Evolutionary conservation across 2,797 vertebrate genomes (phyloP).

Genomic region (Enteromius trimaculatus): DNA sequence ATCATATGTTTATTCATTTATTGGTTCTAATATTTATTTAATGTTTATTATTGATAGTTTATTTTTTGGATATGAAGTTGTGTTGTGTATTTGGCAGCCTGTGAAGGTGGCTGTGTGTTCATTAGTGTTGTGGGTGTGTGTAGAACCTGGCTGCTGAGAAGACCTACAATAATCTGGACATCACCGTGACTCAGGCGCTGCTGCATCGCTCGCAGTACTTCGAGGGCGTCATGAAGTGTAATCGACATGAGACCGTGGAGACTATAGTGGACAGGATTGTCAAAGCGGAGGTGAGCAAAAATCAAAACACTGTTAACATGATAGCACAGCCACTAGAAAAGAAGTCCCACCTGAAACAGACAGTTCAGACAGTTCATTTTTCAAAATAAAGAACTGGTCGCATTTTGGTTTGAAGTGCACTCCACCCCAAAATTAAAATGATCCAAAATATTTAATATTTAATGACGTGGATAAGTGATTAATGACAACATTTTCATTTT

Average conservation of each 20-base stretch:
- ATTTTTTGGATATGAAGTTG: background rate
- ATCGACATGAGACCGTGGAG: slow-evolving; percentile 93
- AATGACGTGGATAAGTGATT: no score
- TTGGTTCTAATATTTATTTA: no score
- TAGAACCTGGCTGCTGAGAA: slow-evolving; percentile 99
- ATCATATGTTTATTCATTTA: background rate
- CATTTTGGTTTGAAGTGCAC: no score
- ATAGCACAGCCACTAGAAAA: background rate
- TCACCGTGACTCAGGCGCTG: slow-evolving; percentile 96
- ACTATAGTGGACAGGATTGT: slow-evolving; percentile 98
- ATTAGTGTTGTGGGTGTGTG: slow-evolving; percentile 43
- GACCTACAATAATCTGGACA: slow-evolving; percentile 98
- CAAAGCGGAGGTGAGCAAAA: slow-evolving; percentile 88
- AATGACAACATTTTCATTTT: no score
- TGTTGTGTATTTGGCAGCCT: background rate
- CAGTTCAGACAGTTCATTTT: background rate
- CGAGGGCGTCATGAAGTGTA: slow-evolving; percentile 97
- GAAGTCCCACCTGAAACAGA: background rate
- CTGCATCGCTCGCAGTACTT: slow-evolving; percentile 98
- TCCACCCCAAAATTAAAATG: no score
- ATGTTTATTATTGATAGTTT: background rate
- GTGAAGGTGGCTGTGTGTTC: background rate
- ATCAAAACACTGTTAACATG: background rate
- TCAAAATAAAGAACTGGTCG: no score
- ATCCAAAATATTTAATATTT: no score